phyloP scores from a whole-genome alignment of 2,888 invertebrate species.

The Chrysotoxum bicinctum region DNA sequence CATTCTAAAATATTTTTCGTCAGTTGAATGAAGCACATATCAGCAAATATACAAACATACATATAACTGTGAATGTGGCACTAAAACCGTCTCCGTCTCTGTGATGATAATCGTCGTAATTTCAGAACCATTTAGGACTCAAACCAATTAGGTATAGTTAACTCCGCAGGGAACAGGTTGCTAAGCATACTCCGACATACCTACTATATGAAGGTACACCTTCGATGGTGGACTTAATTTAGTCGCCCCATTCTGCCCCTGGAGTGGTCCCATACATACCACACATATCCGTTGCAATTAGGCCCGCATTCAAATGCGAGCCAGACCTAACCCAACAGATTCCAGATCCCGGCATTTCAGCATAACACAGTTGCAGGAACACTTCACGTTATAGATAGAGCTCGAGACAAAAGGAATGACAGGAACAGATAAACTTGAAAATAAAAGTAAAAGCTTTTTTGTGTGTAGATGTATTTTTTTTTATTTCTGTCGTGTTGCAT shows the following conservation, averaged over 20 bases:
- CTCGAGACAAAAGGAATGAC: constrained; percentile 40
- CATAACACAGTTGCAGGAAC: constrained; percentile 11
- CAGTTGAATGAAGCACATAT: constrained; percentile 1
- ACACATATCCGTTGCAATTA: constrained; percentile 15
- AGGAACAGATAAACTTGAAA: constrained; percentile 65
- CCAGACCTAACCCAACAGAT: constrained; percentile 49
- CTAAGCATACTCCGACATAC: constrained; percentile 13
- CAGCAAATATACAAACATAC: neutral
- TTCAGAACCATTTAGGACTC: constrained; percentile 59
- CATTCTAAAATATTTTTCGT: constrained; percentile 9
- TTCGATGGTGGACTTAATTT: constrained; percentile 34
- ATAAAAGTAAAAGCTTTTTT: constrained; percentile 69
- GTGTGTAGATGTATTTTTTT: constrained; percentile 15
- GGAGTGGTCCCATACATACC: constrained; percentile 8
- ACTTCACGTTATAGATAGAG: neutral
- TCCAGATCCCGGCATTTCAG: constrained; percentile 32
- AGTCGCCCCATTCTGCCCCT: neutral
- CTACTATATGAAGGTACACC: neutral
- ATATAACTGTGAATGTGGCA: neutral
- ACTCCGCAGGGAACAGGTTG: constrained; percentile 34
- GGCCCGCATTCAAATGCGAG: constrained; percentile 37
- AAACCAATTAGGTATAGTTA: constrained; percentile 59
- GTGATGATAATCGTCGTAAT: constrained; percentile 49
- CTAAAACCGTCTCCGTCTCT: constrained; percentile 21
- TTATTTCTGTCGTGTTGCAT: neutral